Evolutionary conservation across 2,888 invertebrate species (phyloP).

Genomic region (Archips crataeganus): DNA sequence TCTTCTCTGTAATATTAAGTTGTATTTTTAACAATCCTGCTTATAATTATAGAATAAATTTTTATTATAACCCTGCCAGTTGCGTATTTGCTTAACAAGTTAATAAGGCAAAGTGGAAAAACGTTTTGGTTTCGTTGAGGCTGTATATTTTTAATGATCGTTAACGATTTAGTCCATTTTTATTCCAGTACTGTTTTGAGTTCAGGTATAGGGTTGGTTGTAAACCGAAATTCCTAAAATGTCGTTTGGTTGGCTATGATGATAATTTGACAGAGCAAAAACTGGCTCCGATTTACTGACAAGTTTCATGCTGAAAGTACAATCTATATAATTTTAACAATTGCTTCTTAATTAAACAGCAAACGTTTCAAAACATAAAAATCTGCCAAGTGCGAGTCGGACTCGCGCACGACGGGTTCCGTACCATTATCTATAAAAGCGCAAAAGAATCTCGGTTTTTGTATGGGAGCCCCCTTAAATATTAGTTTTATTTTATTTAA

Average conservation of each 20-base stretch:
- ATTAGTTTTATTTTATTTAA: too few species aligned
- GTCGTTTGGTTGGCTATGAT: background rate
- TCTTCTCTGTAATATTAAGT: background rate
- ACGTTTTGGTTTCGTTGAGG: background rate
- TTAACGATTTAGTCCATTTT: slow-evolving; percentile 9
- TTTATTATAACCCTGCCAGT: background rate
- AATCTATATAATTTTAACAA: too few species aligned
- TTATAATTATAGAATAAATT: slow-evolving; percentile 4
- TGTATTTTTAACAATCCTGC: slow-evolving; percentile 7
- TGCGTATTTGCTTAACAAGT: slow-evolving; percentile 18
- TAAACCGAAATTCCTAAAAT: background rate
- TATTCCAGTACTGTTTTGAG: background rate
- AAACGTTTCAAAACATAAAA: too few species aligned
- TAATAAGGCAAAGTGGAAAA: slow-evolving; percentile 17
- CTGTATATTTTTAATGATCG: slow-evolving; percentile 3
- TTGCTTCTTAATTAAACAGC: too few species aligned
- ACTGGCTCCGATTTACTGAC: too few species aligned
- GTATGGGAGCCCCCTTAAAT: too few species aligned
- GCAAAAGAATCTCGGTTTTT: too few species aligned
- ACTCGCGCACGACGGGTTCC: too few species aligned
- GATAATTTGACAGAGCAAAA: too few species aligned
- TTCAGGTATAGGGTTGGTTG: background rate
- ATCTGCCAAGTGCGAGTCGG: too few species aligned
- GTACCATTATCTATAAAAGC: too few species aligned
- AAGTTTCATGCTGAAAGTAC: background rate